Evolutionary conservation across 2,113 vertebrate species (phyloP).

Genomic region (Dinomys branickii): DNA sequence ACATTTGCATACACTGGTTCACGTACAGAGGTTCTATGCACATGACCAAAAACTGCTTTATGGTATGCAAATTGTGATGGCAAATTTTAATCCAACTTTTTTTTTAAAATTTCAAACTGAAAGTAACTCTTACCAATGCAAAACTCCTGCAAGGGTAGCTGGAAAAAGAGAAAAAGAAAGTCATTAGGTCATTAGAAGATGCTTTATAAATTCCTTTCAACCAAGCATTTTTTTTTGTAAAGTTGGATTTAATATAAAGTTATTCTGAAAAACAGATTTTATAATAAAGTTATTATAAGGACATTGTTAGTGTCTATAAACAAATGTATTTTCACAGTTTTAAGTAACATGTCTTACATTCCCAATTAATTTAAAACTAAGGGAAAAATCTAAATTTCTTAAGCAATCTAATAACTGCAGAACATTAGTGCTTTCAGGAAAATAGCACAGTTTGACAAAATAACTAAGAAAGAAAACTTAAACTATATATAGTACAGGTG

Average conservation of each 20-base stretch:
- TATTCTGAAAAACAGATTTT: constrained; percentile 63
- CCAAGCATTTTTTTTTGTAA: too few species aligned
- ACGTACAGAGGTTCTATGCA: background rate
- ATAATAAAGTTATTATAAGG: constrained; percentile 40
- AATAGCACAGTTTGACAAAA: constrained; percentile 1
- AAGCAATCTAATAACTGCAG: constrained; percentile 48
- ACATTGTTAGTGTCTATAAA: constrained; percentile 48
- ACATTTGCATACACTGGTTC: background rate
- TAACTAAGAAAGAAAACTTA: constrained; percentile 29
- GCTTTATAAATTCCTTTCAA: constrained; percentile 14
- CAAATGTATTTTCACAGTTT: constrained; percentile 55
- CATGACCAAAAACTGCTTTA: background rate
- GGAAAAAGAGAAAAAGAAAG: constrained; percentile 70
- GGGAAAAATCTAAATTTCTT: constrained; percentile 24
- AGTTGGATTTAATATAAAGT: constrained; percentile 46
- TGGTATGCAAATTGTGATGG: background rate
- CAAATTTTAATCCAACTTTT: constrained; percentile 30
- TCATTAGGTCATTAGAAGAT: constrained; percentile 72
- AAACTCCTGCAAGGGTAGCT: constrained; percentile 85
- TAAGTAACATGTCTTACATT: constrained; percentile 38
- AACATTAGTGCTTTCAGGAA: constrained; percentile 60
- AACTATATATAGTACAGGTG: background rate
- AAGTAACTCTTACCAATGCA: constrained; percentile 88
- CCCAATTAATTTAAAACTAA: constrained; percentile 42
- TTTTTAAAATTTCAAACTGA: constrained; percentile 39